These are phyloP conservation scores for Lissocephala sabroskyi DNA, from an alignment of 2,888 invertebrate species.

Conservation along the genomic window DNA sequence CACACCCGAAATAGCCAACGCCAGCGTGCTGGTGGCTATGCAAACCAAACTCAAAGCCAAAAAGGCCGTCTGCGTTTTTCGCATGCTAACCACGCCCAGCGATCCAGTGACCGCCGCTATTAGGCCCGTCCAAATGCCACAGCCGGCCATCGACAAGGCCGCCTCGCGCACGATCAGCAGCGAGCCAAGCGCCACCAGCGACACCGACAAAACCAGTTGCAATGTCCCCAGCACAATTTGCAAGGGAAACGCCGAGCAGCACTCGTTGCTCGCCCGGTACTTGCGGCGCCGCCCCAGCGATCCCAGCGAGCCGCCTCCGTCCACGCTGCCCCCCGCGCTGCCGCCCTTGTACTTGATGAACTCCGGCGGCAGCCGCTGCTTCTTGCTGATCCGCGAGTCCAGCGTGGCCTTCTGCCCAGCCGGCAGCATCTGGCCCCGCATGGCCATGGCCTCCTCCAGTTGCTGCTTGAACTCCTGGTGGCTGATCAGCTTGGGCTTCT, in stretches of 20 bases:
- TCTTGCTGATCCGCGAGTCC: conserved; percentile 68
- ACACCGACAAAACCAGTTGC: conserved; percentile 68
- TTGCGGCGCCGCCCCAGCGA: conserved; percentile 38
- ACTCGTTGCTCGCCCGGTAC: conserved; percentile 43
- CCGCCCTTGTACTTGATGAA: conserved; percentile 66
- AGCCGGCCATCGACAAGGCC: conserved; percentile 67
- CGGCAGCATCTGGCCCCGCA: conserved; percentile 20
- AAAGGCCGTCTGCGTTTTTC: conserved; percentile 71
- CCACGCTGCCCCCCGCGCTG: conserved; percentile 23
- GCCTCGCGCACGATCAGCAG: conserved; percentile 69
- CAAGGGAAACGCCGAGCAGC: conserved; percentile 65
- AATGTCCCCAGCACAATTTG: conserved; percentile 69
- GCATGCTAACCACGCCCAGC: conserved; percentile 71
- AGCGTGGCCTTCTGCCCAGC: conserved; percentile 36
- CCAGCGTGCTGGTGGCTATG: conserved; percentile 71
- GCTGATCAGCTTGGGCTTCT: conserved; percentile 61
- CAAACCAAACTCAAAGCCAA: conserved; percentile 71
- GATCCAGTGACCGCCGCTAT: conserved; percentile 71
- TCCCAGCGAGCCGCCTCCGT: conserved; percentile 32
- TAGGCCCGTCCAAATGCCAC: conserved; percentile 71
- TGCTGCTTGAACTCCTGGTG: conserved; percentile 69
- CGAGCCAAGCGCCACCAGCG: conserved; percentile 69
- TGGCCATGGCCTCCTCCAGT: conserved; percentile 53
- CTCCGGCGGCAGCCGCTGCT: conserved; percentile 68
- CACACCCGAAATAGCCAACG: conserved; percentile 70